Evolutionary conservation across 2,113 vertebrate species (phyloP), one percentile per base, ranked within the genome.

Genomic region (Chrysochloris asiatica): DNA sequence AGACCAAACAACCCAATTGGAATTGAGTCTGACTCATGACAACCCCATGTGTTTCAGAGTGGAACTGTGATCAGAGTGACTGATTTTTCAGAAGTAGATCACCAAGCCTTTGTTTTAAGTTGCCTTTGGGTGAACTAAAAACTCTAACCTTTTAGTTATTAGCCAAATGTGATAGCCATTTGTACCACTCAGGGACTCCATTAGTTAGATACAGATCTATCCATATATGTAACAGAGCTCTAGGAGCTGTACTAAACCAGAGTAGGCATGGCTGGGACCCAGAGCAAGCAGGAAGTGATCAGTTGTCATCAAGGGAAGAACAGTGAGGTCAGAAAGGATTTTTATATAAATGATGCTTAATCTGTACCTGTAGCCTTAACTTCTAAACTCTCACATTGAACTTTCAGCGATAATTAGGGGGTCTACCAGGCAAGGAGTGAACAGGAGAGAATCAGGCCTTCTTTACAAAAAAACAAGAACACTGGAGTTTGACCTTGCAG

Each of bases 371-470:
- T 88, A 24, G 72, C 59, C 48, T 69, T 33, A 54, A 75, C 26
- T 92, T 61, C 71, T 65, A 54, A 79, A 38, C 19, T 61, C 78
- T 38, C 0, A 6, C n/a, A 63, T 89, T 85, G 92, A 88, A 90
- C 94, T 93, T 93, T 94, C 92, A 91, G 88, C 90, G 65, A 45
- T 24, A 19, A 72, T 71, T 28, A 59, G 36, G 56, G 28, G 52
- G 47, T 50, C 63, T 56, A 47, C 82, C 78, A 52, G 80, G 86
- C 89, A 89, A 77, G 28, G 43, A 38, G 43, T 50, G 52, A 79
- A 75, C 52, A 13, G n/a, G 87, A 75, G 54, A 67, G 72, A 48
- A 76, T 59, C 38, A 69, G 19, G 71, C 41, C 52, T 56, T 41
- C 9, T 3, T 26, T 17, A 22, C 43, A 91, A 50, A 84, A 36